A percentile compares a stretch with the other conserved stretches of the same genome.
These are phyloP conservation scores for Melanargia galathea DNA, from an alignment of 2,888 invertebrate species.

Conservation along the genomic window DNA sequence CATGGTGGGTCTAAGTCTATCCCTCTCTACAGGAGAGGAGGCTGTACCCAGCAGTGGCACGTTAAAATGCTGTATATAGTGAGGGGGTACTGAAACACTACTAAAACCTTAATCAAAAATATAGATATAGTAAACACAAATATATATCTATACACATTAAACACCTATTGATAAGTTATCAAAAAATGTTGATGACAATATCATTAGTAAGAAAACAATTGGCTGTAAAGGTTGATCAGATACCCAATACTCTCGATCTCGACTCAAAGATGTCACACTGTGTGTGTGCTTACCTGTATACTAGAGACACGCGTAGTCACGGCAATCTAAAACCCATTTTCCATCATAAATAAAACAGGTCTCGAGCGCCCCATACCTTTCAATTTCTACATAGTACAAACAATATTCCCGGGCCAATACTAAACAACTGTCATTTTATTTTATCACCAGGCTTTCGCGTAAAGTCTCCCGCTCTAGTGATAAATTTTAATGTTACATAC, in stretches of 20 bases:
- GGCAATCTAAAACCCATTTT: slow-evolving; percentile 78
- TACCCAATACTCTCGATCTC: background rate
- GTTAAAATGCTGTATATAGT: no score
- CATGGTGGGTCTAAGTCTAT: no score
- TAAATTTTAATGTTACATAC: slow-evolving; percentile 77
- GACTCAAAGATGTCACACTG: background rate
- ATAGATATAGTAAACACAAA: no score
- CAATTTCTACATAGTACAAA: slow-evolving; percentile 74
- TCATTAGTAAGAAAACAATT: no score
- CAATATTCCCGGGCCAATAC: slow-evolving; percentile 75
- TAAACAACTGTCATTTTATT: slow-evolving; percentile 83
- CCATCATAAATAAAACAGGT: slow-evolving; percentile 76
- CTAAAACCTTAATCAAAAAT: no score
- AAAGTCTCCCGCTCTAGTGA: slow-evolving; percentile 69
- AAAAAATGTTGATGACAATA: no score
- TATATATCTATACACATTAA: no score
- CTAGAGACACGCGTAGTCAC: slow-evolving; percentile 45
- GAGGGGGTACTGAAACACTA: no score
- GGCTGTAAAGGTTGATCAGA: background rate
- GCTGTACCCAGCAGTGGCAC: no score
- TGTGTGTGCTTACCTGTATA: background rate
- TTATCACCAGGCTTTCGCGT: slow-evolving; percentile 78
- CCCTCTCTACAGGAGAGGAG: no score
- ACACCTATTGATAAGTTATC: no score
- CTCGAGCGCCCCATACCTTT: slow-evolving; percentile 78